Evolutionary conservation across 2,113 vertebrate species (phyloP).

Genomic region (Istiophorus platypterus): DNA sequence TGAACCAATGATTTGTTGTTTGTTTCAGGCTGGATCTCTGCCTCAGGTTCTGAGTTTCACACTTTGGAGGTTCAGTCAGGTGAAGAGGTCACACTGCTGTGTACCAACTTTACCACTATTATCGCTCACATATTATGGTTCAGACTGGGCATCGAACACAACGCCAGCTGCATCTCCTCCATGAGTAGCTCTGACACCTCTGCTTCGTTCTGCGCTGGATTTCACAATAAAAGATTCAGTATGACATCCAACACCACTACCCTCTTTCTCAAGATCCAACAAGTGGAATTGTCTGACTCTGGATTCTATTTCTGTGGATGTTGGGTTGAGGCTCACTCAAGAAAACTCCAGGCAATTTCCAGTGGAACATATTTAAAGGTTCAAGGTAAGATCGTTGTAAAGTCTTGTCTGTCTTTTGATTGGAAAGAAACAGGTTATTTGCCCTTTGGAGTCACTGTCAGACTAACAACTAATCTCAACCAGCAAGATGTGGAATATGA

Average conservation of each 20-base stretch:
- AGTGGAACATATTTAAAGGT: constrained; percentile 35
- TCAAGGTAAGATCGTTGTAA: constrained; percentile 41
- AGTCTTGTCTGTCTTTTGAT: no score
- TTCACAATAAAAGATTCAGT: constrained; percentile 1
- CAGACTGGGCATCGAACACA: not conserved
- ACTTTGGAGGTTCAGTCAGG: not conserved
- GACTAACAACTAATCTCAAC: not conserved
- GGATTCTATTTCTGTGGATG: constrained; percentile 57
- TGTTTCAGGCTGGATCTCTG: constrained; percentile 42
- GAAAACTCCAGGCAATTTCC: no score
- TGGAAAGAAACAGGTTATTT: not conserved
- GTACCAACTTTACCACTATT: not conserved
- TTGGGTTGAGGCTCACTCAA: no score
- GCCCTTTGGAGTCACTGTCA: not conserved
- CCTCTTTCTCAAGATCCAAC: constrained; percentile 36
- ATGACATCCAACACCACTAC: constrained; percentile 25
- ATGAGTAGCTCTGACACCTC: fast-evolving
- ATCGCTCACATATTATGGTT: fast-evolving
- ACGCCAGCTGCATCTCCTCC: not conserved
- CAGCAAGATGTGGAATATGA: not conserved
- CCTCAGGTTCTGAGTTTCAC: not conserved
- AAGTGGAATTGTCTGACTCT: constrained; percentile 12
- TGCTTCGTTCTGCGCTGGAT: fast-evolving
- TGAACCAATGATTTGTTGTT: not conserved
- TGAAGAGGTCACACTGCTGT: constrained; percentile 42